A percentile compares a stretch with the other conserved stretches of the same genome.
These are phyloP conservation scores for Eupithecia abbreviata DNA, from an alignment of 2,888 invertebrate genomes.

Conservation along the genomic window DNA sequence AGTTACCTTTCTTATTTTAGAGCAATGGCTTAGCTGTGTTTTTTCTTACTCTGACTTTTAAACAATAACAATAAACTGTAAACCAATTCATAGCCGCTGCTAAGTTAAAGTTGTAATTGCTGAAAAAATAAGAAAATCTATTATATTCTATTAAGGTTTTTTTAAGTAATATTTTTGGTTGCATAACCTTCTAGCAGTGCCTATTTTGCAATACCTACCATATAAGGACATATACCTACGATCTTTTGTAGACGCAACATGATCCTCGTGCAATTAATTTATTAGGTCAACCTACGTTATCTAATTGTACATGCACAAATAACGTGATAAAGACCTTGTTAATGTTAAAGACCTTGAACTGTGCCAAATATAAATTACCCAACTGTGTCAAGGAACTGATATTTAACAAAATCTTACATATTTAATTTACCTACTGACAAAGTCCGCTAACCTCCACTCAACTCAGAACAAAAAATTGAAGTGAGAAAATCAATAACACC, in stretches of 20 bases:
- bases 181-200: too few relatives aligned
- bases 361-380: slow-evolving; percentile 26
- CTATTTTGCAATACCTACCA: too few relatives aligned
- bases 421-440: neutral
- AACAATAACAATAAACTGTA: neutral
- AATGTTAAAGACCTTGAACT: slow-evolving; percentile 14
- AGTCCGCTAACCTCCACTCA: neutral
- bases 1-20: neutral
- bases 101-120: neutral
- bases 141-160: too few relatives aligned
- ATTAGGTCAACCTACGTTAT: slow-evolving; percentile 7
- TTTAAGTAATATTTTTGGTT: neutral
- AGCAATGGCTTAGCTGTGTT: neutral
- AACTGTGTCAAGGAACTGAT: slow-evolving; percentile 27
- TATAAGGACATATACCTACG: neutral
- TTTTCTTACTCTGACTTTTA: neutral
- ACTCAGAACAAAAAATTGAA: neutral
- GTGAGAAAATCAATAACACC: too few relatives aligned
- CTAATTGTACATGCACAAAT: slow-evolving; percentile 2
- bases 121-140: neutral
- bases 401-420: slow-evolving; percentile 1
- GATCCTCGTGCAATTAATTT: slow-evolving; percentile 1
- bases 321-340: slow-evolving; percentile 7
- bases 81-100: neutral
- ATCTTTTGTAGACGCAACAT: neutral